Evolutionary conservation across 2,797 vertebrate species (phyloP).

Genomic region (Coluber constrictor): DNA sequence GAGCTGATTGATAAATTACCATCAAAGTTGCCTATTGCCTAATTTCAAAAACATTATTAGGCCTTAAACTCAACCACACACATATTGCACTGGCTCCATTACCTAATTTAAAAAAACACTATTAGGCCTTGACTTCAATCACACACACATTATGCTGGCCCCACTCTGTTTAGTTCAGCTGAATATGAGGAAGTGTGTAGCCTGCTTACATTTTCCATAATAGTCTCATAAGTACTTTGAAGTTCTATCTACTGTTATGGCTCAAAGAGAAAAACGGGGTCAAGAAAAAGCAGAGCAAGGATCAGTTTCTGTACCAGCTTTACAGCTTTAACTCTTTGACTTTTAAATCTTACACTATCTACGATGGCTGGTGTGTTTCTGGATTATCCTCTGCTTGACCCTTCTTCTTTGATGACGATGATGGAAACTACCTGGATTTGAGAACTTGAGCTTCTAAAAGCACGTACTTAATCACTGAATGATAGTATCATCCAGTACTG

Average conservation of each 20-base stretch:
- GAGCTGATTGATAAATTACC: background rate
- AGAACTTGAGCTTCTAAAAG: background rate
- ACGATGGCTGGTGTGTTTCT: background rate
- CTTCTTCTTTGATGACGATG: background rate
- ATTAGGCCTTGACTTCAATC: background rate
- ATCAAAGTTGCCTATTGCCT: background rate
- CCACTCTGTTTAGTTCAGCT: background rate
- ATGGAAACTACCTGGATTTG: background rate
- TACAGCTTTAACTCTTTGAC: background rate
- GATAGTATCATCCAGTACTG: background rate
- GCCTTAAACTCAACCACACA: background rate
- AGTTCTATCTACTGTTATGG: background rate
- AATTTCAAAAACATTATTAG: background rate
- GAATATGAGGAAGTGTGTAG: background rate
- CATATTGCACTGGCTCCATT: background rate
- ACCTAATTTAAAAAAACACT: background rate
- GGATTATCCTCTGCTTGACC: background rate
- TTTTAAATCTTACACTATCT: background rate
- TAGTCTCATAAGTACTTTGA: background rate
- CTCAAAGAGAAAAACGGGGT: background rate
- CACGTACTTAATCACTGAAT: background rate
- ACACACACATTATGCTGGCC: background rate
- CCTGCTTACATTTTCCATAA: background rate
- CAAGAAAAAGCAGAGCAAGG: background rate
- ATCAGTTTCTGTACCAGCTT: background rate